These are phyloP conservation scores for Drosophila borborema DNA, from an alignment of 2,888 invertebrate species.

Conservation along the genomic window DNA sequence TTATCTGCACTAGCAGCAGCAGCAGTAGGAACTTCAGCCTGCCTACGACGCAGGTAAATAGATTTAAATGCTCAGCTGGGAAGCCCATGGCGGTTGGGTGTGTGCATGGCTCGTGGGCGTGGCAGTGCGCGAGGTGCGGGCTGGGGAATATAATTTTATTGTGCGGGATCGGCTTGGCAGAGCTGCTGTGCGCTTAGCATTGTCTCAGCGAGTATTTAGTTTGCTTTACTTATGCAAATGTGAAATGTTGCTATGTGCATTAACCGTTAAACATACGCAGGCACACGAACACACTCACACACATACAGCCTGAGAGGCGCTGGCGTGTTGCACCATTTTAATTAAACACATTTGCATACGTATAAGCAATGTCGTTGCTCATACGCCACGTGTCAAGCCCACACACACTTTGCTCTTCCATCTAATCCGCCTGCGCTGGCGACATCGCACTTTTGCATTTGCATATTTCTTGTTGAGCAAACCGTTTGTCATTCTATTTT, in stretches of 20 bases:
- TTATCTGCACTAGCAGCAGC: slow-evolving; percentile 30
- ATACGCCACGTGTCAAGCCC: slow-evolving; percentile 54
- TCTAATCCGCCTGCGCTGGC: slow-evolving; percentile 29
- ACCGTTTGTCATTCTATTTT: slow-evolving; percentile 59
- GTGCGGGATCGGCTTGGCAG: slow-evolving; percentile 15
- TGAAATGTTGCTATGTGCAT: slow-evolving; percentile 48
- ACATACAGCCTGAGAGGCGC: slow-evolving; percentile 1
- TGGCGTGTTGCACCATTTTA: slow-evolving; percentile 64
- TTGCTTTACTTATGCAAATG: slow-evolving; percentile 71
- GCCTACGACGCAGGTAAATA: slow-evolving; percentile 55
- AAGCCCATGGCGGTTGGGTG: slow-evolving; percentile 6
- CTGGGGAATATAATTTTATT: slow-evolving; percentile 18
- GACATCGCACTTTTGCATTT: slow-evolving; percentile 54
- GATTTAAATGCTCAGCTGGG: slow-evolving; percentile 62
- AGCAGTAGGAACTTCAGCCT: neutral
- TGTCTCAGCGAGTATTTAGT: slow-evolving; percentile 52
- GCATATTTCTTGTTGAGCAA: slow-evolving; percentile 60
- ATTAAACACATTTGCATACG: slow-evolving; percentile 71
- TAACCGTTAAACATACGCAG: slow-evolving; percentile 40
- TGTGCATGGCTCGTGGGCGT: neutral
- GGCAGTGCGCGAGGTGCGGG: neutral
- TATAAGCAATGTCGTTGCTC: slow-evolving; percentile 59
- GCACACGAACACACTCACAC: slow-evolving; percentile 15
- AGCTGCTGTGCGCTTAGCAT: slow-evolving; percentile 27
- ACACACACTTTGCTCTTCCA: slow-evolving; percentile 13